phyloP scores from a whole-genome alignment of 2,888 invertebrate genomes.

The Brachylomia viminalis region DNA sequence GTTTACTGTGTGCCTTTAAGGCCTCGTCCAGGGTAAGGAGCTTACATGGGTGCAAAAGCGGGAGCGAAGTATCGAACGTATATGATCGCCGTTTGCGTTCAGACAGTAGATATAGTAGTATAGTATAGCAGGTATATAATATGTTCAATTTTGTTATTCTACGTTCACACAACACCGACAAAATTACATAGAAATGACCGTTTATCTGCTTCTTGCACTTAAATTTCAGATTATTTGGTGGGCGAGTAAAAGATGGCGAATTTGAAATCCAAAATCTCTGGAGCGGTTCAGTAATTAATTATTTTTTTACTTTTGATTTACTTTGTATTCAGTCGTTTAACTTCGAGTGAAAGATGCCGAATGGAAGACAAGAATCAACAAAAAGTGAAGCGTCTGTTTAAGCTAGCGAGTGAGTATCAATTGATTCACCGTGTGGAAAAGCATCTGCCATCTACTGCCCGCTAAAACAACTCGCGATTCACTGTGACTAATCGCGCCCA shows the following conservation, averaged over 20 bases:
- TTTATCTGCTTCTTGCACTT: neutral
- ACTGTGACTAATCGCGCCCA: neutral
- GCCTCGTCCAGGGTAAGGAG: neutral
- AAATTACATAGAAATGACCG: neutral
- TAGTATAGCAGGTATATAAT: no score
- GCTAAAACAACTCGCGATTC: neutral
- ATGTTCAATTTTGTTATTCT: neutral
- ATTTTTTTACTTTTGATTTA: neutral
- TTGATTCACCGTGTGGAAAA: neutral
- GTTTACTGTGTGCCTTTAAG: constrained; percentile 53
- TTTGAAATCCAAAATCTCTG: neutral
- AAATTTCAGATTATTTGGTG: neutral
- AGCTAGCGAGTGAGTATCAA: neutral
- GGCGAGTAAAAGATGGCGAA: neutral
- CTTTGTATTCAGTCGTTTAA: neutral
- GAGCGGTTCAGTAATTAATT: neutral
- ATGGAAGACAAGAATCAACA: neutral
- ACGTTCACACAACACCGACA: neutral
- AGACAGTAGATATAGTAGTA: neutral
- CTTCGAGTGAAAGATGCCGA: neutral
- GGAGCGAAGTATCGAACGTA: neutral
- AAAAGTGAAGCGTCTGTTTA: neutral
- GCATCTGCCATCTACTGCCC: neutral
- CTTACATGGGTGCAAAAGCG: neutral
- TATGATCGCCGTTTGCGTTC: neutral